phyloP scores from a whole-genome alignment of 1,140 invertebrate species.

The Apocrypta bakeri region DNA sequence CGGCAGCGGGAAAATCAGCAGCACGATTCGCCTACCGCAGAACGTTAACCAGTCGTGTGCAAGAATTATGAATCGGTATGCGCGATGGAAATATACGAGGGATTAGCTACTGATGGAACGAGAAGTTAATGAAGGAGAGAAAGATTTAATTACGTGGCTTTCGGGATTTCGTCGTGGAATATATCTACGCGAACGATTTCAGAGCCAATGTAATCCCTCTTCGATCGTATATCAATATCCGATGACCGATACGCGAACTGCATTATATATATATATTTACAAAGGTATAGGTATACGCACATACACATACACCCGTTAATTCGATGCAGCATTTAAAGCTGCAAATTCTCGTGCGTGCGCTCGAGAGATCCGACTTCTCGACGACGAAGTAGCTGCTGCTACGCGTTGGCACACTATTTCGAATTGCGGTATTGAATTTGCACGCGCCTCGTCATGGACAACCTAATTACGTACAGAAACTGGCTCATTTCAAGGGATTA shows the following conservation, averaged over 20 bases:
- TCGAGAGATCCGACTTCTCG: background rate
- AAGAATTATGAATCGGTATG: background rate
- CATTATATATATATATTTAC: too few relatives aligned
- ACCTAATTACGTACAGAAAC: background rate
- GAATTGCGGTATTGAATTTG: background rate
- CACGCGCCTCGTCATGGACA: background rate
- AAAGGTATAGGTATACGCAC: background rate
- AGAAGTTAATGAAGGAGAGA: conserved; percentile 16
- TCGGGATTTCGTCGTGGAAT: too few relatives aligned
- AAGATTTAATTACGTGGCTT: background rate
- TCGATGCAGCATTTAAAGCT: background rate
- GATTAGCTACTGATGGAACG: too few relatives aligned
- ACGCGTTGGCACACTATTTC: background rate
- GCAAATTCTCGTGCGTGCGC: background rate
- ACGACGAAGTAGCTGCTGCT: background rate
- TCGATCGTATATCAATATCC: too few relatives aligned
- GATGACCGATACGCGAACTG: too few relatives aligned
- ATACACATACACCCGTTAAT: background rate
- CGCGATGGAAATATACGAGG: too few relatives aligned
- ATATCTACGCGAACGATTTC: too few relatives aligned
- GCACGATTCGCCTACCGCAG: background rate
- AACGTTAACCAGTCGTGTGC: background rate
- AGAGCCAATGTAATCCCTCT: too few relatives aligned
- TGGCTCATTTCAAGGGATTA: background rate
- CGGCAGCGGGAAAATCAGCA: background rate